phyloP scores from a whole-genome alignment of 1,140 invertebrate species.

The Calliphora vicina region DNA sequence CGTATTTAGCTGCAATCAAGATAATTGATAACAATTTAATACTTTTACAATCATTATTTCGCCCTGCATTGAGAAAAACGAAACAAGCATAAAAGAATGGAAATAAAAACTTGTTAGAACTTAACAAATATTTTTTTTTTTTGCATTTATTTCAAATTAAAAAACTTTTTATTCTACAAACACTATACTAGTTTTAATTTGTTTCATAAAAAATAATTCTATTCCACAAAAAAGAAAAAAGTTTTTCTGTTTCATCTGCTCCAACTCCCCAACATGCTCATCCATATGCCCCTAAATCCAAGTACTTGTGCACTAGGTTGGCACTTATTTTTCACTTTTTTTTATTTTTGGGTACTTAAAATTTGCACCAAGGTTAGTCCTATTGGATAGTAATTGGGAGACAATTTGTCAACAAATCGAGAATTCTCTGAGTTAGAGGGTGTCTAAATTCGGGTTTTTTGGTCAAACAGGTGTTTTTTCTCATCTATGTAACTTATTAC shows the following conservation, averaged over 20 bases:
- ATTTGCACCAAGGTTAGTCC: no score
- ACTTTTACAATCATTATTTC: background rate
- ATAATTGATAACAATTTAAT: background rate
- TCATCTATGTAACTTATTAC: no score
- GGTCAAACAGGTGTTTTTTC: no score
- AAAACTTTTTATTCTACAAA: slow-evolving; percentile 1
- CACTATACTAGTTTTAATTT: background rate
- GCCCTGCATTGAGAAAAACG: background rate
- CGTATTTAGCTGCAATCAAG: no score
- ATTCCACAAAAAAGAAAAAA: background rate
- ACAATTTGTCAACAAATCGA: no score
- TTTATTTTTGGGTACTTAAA: no score
- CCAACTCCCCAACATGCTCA: background rate
- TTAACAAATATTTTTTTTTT: background rate
- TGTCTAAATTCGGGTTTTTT: no score
- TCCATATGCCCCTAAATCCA: no score
- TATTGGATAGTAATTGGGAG: no score
- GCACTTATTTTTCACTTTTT: no score
- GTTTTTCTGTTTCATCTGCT: background rate
- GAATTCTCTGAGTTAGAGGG: no score
- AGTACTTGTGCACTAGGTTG: no score
- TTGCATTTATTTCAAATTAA: slow-evolving; percentile 9
- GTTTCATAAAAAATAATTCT: background rate
- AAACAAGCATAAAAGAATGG: background rate
- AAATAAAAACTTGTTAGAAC: background rate